Conservation (phyloP, 2,888 invertebrate genomes). For the Phyto melanocephala region DNA sequence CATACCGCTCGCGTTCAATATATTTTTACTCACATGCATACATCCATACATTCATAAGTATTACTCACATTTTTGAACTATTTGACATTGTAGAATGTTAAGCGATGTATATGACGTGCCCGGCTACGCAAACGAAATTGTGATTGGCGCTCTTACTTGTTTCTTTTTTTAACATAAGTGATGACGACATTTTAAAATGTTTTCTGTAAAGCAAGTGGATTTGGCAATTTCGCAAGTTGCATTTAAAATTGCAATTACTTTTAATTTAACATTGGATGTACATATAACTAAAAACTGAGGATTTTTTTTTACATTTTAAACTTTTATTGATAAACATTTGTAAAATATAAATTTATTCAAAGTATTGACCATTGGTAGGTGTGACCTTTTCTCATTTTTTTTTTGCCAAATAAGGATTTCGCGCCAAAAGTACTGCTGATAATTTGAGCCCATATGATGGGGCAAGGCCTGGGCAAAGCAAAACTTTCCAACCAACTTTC, state of each 20-base stretch:
- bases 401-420: too few species aligned
- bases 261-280: background rate
- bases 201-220: background rate
- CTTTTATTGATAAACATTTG: too few species aligned
- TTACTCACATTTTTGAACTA: background rate
- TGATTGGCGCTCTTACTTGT: background rate
- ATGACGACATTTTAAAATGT: slow-evolving; percentile 2
- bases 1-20: background rate
- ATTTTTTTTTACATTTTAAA: too few species aligned
- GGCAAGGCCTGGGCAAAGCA: too few species aligned
- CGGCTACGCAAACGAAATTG: slow-evolving; percentile 9
- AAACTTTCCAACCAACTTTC: too few species aligned
- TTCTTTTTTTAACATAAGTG: background rate
- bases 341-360: too few species aligned
- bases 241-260: background rate
- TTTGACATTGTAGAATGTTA: slow-evolving; percentile 43
- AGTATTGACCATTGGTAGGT: too few species aligned
- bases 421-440: too few species aligned
- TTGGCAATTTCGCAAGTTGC: background rate
- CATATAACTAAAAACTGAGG: too few species aligned
- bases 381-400: too few species aligned
- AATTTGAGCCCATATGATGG: too few species aligned
- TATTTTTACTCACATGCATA: background rate
- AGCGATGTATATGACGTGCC: slow-evolving; percentile 13
- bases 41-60: too few species aligned